A percentile compares a stretch with the other conserved stretches of the same genome.
Evolutionary conservation across 2,888 invertebrate genomes (phyloP).

Genomic region (Papilio demoleus): DNA sequence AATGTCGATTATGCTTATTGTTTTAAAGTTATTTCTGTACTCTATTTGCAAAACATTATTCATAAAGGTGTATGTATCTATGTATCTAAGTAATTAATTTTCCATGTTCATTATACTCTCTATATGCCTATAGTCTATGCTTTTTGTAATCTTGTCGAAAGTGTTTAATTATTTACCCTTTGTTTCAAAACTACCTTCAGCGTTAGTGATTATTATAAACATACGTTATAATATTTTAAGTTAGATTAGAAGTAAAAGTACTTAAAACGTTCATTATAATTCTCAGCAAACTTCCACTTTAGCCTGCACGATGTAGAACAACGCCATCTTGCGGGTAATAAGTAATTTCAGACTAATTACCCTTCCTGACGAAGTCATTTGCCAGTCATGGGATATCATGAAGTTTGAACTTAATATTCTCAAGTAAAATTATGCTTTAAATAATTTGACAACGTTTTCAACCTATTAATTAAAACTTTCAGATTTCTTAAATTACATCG

Average conservation of each 20-base stretch:
- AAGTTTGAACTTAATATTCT: constrained; percentile 18
- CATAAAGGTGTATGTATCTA: too few species aligned
- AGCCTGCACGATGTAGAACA: not conserved
- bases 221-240: not conserved
- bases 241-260: not conserved
- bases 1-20: too few species aligned
- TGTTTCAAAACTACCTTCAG: not conserved
- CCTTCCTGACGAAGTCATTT: constrained; percentile 10
- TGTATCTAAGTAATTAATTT: too few species aligned
- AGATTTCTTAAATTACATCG: too few species aligned
- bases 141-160: too few species aligned
- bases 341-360: constrained; percentile 23
- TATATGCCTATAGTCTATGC: too few species aligned
- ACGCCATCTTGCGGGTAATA: constrained; percentile 19
- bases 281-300: not conserved
- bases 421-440: constrained; percentile 17
- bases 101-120: too few species aligned
- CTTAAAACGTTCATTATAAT: constrained; percentile 26
- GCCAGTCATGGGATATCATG: constrained; percentile 17
- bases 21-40: too few species aligned
- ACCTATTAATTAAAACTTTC: too few species aligned
- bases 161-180: too few species aligned
- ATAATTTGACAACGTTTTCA: not conserved
- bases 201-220: not conserved
- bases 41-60: too few species aligned